A percentile compares a stretch with the other conserved stretches of the same genome.
phyloP scores from a whole-genome alignment of 92 coral and sea anemone genomes.

The Siderastrea radians region DNA sequence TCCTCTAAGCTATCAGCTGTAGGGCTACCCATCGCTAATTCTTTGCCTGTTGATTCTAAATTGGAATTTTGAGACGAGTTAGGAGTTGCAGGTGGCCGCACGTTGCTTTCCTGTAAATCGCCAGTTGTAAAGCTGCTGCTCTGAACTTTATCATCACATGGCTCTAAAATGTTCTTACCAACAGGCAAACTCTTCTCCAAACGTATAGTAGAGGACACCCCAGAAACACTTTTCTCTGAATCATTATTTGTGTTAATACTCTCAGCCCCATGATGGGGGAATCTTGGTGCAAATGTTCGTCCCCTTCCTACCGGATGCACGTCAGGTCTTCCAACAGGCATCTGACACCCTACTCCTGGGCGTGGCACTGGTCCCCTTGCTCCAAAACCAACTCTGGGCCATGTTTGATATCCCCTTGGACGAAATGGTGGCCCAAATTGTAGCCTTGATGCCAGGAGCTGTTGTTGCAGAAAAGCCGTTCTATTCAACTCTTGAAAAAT shows the following conservation, averaged over 20 bases:
- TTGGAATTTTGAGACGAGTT: background rate
- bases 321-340: background rate
- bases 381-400: slow-evolving; percentile 6
- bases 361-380: background rate
- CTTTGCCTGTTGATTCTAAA: background rate
- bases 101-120: background rate
- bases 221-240: background rate
- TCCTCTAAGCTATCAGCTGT: background rate
- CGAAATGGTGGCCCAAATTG: slow-evolving; percentile 24
- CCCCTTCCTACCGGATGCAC: background rate
- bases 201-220: background rate
- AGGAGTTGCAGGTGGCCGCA: background rate
- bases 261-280: background rate
- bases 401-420: background rate
- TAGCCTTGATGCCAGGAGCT: slow-evolving; percentile 12
- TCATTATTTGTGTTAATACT: background rate
- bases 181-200: background rate
- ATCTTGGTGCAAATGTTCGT: slow-evolving; percentile 23
- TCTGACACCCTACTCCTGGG: background rate
- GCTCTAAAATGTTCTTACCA: background rate
- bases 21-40: background rate
- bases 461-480: slow-evolving; percentile 9
- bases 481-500: slow-evolving; percentile 9
- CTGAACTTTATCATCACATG: background rate
- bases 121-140: background rate